Conservation (phyloP, 2,113 vertebrate species). For the Ahaetulla prasina region DNA sequence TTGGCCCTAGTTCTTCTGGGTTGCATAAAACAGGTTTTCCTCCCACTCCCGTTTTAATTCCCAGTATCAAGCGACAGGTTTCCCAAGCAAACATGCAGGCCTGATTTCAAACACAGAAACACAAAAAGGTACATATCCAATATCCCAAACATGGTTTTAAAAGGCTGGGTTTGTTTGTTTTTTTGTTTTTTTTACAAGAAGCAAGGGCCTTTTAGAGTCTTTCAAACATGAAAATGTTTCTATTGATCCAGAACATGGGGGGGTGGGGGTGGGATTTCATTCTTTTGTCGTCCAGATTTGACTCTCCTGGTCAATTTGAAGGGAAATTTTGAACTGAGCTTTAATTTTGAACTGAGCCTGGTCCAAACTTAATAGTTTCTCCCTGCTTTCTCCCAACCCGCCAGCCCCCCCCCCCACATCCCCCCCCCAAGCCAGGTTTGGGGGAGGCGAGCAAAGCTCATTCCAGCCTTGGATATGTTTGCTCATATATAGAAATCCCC, state of each 20-base stretch:
- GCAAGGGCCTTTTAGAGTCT: not conserved
- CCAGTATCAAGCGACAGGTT: not conserved
- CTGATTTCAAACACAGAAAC: not conserved
- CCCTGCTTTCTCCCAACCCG: not conserved
- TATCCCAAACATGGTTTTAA: not conserved
- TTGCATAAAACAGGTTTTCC: not conserved
- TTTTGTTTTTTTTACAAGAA: not conserved
- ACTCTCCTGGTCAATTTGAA: not conserved
- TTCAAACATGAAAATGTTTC: not conserved
- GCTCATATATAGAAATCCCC: not conserved
- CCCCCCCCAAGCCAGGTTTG: not conserved
- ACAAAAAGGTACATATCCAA: not conserved
- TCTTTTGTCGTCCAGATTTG: not conserved
- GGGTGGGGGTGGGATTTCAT: not conserved
- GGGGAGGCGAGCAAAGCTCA: too few species aligned
- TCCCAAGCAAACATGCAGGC: slow-evolving; percentile 7
- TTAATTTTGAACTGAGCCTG: not conserved
- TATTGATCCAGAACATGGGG: not conserved
- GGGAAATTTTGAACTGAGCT: slow-evolving; percentile 37
- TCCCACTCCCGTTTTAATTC: not conserved
- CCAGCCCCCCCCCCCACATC: too few species aligned
- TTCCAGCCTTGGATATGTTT: not conserved
- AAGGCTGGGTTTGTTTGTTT: not conserved
- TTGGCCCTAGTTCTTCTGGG: not conserved
- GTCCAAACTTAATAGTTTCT: not conserved